Percentiles rank a stretch among this genome's conserved stretches.
Evolutionary conservation across 2,888 invertebrate species (phyloP).

Genomic region (Tinea trinotella): DNA sequence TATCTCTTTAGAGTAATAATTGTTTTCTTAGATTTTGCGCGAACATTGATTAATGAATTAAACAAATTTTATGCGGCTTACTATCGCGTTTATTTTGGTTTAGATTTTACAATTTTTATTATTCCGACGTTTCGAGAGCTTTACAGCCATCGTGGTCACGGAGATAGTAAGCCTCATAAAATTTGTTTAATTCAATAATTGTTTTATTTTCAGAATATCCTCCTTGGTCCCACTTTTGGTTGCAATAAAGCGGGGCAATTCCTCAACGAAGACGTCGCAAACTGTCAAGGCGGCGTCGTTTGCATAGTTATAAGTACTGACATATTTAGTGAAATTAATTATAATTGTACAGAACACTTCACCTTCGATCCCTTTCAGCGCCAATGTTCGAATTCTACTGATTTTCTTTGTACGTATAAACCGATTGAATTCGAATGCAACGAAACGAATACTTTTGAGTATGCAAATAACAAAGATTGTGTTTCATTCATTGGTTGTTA

Average conservation of each 20-base stretch:
- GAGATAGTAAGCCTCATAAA: no score
- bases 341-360: conserved; percentile 46
- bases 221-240: conserved; percentile 21
- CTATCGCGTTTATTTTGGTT: no score
- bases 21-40: no score
- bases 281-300: conserved; percentile 53
- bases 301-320: conserved; percentile 38
- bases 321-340: conserved; percentile 42
- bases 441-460: conserved; percentile 33
- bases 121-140: no score
- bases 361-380: conserved; percentile 47
- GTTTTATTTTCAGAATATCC: not conserved
- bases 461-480: conserved; percentile 32
- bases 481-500: conserved; percentile 43
- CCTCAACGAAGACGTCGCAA: conserved; percentile 39
- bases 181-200: no score
- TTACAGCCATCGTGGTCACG: no score
- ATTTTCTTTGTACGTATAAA: conserved; percentile 43
- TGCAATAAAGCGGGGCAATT: conserved; percentile 44
- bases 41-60: no score
- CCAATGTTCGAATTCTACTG: conserved; percentile 49
- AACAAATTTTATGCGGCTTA: no score
- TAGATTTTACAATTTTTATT: no score
- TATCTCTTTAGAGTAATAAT: no score
- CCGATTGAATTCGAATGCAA: conserved; percentile 32